Evolutionary conservation across 2,113 vertebrate genomes (phyloP), one percentile per base, ranked within the genome.

Genomic region (Petrocephalus zakoni): DNA sequence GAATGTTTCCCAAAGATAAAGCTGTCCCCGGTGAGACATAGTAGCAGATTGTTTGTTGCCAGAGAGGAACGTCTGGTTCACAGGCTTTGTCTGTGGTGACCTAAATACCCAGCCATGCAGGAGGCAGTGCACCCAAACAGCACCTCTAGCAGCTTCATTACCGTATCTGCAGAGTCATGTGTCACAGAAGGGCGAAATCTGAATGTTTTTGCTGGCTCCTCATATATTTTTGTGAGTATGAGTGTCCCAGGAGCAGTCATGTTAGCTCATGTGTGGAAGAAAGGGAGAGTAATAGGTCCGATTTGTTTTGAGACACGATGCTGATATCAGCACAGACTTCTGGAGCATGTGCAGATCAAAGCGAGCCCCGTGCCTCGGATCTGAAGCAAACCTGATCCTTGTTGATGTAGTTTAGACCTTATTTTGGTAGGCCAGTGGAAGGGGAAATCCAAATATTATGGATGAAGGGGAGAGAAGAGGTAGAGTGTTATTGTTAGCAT

Each of bases 401-500:
- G 93, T 94, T 93, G 92, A 93, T 88, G 89, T 91, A 93, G 78
- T 89, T 91, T 88, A 15, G 56, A 91, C 91, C 94, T 94, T 94
- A 92, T 93, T 94, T 94, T 93, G 91, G 91, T 95, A 92, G 92
- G 34, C 90, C 93, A 93, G 88, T 93, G 93, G 93, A 90, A 92
- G 92, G 93, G 92, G 92, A 95, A 93, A 93, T 95, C 91, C 90
- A 94, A 94, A 94, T 94, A 95, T 95, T 95, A 93, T 94, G 93
- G 94, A 94, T 92, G 90, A 90, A 93, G 92, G 92, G 94, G 34
- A 94, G 91, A 87, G 21, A 49, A 46, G n/a, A 83, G 53, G 58
- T 49, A 29, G 8, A 7, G 25, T 17, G 42, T 53, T 42, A n/a
- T 34, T 46, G 21, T 87, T 46, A 58, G 53, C 81, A 49, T 47